These are phyloP conservation scores for Aproaerema taeniolella DNA, from an alignment of 2,888 invertebrate genomes.

Conservation along the genomic window DNA sequence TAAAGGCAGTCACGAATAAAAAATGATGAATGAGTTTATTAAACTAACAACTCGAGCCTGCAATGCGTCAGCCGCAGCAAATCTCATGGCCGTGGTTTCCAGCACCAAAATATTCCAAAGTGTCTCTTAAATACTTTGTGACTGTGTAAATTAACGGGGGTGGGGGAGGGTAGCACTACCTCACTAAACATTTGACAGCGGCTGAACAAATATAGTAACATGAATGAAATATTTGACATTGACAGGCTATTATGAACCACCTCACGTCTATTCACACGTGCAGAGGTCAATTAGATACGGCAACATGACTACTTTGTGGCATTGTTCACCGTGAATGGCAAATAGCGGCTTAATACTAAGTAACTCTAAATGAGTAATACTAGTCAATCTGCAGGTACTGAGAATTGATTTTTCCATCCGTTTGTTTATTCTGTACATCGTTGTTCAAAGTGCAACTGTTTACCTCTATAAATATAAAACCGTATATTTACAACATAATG, in stretches of 20 bases:
- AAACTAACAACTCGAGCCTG: slow-evolving; percentile 34
- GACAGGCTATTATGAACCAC: slow-evolving; percentile 18
- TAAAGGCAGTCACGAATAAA: slow-evolving; percentile 32
- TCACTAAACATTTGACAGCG: slow-evolving; percentile 18
- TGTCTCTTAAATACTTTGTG: too few relatives aligned
- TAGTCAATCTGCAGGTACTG: slow-evolving; percentile 22
- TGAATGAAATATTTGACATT: slow-evolving; percentile 54
- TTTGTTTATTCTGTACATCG: slow-evolving; percentile 21
- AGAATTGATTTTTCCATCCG: slow-evolving; percentile 32
- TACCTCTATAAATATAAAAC: slow-evolving; percentile 15
- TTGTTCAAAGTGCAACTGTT: slow-evolving; percentile 24
- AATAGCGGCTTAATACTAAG: too few relatives aligned
- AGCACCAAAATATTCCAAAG: too few relatives aligned
- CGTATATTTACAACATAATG: slow-evolving; percentile 1
- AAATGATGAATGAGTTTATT: slow-evolving; percentile 58
- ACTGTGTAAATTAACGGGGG: too few relatives aligned
- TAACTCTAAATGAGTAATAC: slow-evolving; percentile 11
- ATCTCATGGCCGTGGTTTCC: too few relatives aligned
- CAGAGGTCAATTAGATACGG: slow-evolving; percentile 19
- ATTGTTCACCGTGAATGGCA: too few relatives aligned
- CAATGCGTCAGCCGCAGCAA: slow-evolving; percentile 31
- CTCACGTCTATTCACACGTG: slow-evolving; percentile 12
- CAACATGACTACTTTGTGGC: slow-evolving; percentile 6
- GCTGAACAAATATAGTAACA: slow-evolving; percentile 27
- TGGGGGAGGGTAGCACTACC: slow-evolving; percentile 26